Percentiles rank a stretch among this genome's conserved stretches.
Evolutionary conservation across 2,888 invertebrate species (phyloP).

Genomic region (Euzetes globulus): DNA sequence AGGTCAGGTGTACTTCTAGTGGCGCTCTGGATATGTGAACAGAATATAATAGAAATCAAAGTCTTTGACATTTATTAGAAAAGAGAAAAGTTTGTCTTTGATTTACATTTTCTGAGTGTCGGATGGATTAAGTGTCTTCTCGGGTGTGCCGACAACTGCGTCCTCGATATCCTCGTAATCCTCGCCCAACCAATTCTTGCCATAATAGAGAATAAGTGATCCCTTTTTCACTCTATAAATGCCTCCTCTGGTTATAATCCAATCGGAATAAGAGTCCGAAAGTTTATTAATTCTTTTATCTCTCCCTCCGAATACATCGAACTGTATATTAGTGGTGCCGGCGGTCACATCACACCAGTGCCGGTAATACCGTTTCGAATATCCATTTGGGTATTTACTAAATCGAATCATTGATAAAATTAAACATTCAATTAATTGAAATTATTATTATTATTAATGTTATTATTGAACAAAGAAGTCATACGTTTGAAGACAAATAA

Average conservation of each 20-base stretch:
- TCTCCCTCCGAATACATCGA: conserved; percentile 34
- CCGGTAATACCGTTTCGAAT: conserved; percentile 20
- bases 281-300: conserved; percentile 33
- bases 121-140: conserved; percentile 29
- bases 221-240: conserved; percentile 34
- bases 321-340: conserved; percentile 25
- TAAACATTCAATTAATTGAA: no score
- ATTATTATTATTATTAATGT: no score
- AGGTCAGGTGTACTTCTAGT: conserved; percentile 31
- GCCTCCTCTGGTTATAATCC: conserved; percentile 34
- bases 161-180: conserved; percentile 33
- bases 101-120: conserved; percentile 29
- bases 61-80: neutral
- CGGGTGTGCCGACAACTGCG: conserved; percentile 32
- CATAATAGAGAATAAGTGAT: conserved; percentile 33
- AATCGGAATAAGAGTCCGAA: conserved; percentile 34
- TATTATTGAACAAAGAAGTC: no score
- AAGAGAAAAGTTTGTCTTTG: neutral
- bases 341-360: conserved; percentile 35
- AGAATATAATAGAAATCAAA: neutral
- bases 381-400: conserved; percentile 25
- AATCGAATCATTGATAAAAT: neutral
- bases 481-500: no score
- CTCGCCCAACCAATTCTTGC: conserved; percentile 34
- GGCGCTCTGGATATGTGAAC: conserved; percentile 22